Base-by-base conservation (phyloP, 2,113 vertebrate genomes). In the Hemichromis elongatus region DNA sequence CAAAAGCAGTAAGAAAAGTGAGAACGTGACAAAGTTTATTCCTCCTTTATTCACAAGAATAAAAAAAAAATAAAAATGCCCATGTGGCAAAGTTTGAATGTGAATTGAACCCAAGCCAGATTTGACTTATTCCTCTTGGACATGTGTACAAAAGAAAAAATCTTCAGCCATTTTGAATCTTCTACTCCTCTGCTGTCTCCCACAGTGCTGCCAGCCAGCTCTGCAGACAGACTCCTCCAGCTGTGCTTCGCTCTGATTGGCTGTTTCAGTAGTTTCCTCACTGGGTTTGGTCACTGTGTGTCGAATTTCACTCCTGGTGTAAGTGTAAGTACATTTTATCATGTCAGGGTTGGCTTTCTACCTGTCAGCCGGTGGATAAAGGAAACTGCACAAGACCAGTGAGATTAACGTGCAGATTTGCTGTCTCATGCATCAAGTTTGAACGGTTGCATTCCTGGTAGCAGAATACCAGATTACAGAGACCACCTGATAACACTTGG, bases 181-280 rank as follows among this genome's bases (percentile, higher is more conserved):
- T 10, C 11, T 30, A 16, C 66, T 84, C 66, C 42, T 79, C 56
- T 90, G 30, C 77, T 91, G 63, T 63, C 83, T 90, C 82, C 70
- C 35, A 47, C 9, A 83, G 75, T 10, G 5, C 80, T 84, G 84
- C 88, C 90, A 86, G 87, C 88, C 83, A 73, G 53, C 81, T 88
- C 86, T 84, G 86, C 80, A 85, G 75, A 89, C 86, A 35, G 86
- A 92, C 73, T 79, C 77, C 50, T 90, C 90, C 94, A 94, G 91
- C 92, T 93, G 90, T 89, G 88, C 89, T 56, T 73, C 11, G 4
- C 78, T 89, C 84, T 18, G 70, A 94, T 92, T 93, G 93, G 89
- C 77, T 56, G 55, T 47, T 12, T 16, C 9, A 50, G 42, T 33
- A 37, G 82, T 87, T 86, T 86, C 82, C 82, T 90, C 12, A 55